Conservation (phyloP, 2,888 invertebrate species). For the Leucophenga maculata region DNA sequence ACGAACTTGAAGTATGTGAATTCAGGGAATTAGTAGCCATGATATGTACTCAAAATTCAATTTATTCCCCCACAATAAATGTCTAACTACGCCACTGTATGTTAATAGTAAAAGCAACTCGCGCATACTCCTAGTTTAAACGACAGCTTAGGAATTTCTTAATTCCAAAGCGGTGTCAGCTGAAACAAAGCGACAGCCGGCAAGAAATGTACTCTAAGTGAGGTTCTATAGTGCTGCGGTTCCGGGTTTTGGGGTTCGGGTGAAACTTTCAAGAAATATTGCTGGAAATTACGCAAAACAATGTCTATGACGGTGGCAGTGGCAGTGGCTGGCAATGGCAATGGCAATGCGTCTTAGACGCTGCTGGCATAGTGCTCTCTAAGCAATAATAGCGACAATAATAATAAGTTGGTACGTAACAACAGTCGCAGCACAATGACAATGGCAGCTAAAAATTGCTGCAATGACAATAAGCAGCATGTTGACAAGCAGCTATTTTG, state of each 20-base stretch:
- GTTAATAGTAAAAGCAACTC: not conserved
- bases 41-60: too few relatives aligned
- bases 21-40: too few relatives aligned
- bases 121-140: constrained; percentile 5
- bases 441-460: constrained; percentile 9
- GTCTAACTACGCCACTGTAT: not conserved
- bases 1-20: too few relatives aligned
- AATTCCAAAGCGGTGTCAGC: constrained; percentile 44
- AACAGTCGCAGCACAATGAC: not conserved
- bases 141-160: constrained; percentile 53
- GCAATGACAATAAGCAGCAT: constrained; percentile 16
- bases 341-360: not conserved
- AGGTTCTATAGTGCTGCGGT: constrained; percentile 37
- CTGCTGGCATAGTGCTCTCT: not conserved
- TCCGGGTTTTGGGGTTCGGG: constrained; percentile 41
- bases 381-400: not conserved
- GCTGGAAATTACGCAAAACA: constrained; percentile 28
- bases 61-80: not conserved
- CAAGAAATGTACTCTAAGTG: not conserved
- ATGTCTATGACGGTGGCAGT: constrained; percentile 17
- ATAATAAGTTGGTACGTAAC: not conserved
- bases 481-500: constrained; percentile 22
- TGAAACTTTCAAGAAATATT: constrained; percentile 29
- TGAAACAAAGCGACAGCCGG: constrained; percentile 8
- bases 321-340: not conserved